Evolutionary conservation across 2,113 vertebrate genomes (phyloP), one percentile per base, ranked within the genome.

Genomic region (Misgurnus anguillicaudatus): DNA sequence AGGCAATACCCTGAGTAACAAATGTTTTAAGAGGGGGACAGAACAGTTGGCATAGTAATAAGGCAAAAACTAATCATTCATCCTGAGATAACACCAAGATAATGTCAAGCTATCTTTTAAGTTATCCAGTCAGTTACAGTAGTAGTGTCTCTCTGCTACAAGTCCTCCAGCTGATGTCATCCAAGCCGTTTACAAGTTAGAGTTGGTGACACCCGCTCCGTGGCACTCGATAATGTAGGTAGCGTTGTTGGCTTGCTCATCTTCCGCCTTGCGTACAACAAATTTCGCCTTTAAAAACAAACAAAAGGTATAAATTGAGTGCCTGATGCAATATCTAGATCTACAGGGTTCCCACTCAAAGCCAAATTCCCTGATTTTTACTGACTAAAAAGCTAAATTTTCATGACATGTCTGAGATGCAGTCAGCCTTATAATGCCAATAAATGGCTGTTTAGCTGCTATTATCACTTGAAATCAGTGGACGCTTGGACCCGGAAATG

Each of bases 151-250:
- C 55, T 79, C 41, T 77, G 82, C 78, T 81, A 87, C 80, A 24
- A 75, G 63, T 81, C 73, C 75, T 83, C 72, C 47, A 63, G 72
- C 42, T 11, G 61, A 31, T 36, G 45, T 58, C 38, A 10, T 48
- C 48, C 4, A 24, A 36, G 9, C 31, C 58, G 3, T 9, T 89
- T 94, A 90, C 42, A 96, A 75, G 58, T 91, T 85, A 71, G 92
- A 75, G 82, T 97, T 97, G 80, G 85, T 86, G 82, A 90, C 82
- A 24, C 96, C 98, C 24, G 94, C 91, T 82, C 98, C 98, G 85
- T 96, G 93, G 89, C 98, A 99, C 82, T 99, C 96, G 71, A 99
- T 96, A 85, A 98, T 90, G 75, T 91, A 94, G 78, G 91, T 88
- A 9, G 95, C 92, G 68, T 87, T 91, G 83, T 85, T 86, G 47